Evolutionary conservation across 2,888 invertebrate species (phyloP), one percentile per base, ranked within the genome.

Genomic region (Morpho deidamia): DNA sequence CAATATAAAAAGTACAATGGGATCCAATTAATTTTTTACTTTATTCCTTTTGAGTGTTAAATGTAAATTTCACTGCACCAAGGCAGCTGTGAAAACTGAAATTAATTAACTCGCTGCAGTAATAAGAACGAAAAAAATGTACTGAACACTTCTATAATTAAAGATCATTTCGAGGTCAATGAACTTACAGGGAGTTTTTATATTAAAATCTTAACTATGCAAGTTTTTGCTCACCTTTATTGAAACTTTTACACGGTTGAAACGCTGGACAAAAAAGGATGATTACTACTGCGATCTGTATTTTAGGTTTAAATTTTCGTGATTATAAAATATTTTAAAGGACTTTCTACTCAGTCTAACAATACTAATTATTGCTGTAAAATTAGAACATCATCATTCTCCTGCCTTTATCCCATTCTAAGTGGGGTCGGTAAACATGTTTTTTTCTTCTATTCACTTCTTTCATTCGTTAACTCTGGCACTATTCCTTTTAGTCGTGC

Each of bases 71-170:
- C 40, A 40, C 40, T 47, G 47, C 47, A 47, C 39, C 40, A 47
- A 40, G 38, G 38, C 46, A 45, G 46, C 46, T 46, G 46, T 47
- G 47, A 47, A 47, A 47, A 47, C 47, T 47, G 47, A 47, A 47
- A 47, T 47, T 47, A 47, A 47, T 47, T 47, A 47, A 47, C 40
- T 47, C 11, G 40, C 40, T 47, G 47, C 40, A 47, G 47, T 40
- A 40, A 47, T 38, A 23, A 11, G 39, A 33, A 12, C 11, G 33
- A n/a, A 8, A 44, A 11, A 47, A 48, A 48, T n/a, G 33, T 48
- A 12, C 40, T 48, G 41, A 48, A 48, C 40, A 39, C 11, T 12
- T 32, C 12, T 11, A 12, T 48, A 47, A 33, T 47, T 47, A 12
- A 41, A 48, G 40, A 48, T 48, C 39, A 48, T 48, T 47, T 41